Percentiles rank a stretch among this genome's conserved stretches.
phyloP scores from a whole-genome alignment of 2,113 vertebrate genomes.

The Genyomyrus donnyi region DNA sequence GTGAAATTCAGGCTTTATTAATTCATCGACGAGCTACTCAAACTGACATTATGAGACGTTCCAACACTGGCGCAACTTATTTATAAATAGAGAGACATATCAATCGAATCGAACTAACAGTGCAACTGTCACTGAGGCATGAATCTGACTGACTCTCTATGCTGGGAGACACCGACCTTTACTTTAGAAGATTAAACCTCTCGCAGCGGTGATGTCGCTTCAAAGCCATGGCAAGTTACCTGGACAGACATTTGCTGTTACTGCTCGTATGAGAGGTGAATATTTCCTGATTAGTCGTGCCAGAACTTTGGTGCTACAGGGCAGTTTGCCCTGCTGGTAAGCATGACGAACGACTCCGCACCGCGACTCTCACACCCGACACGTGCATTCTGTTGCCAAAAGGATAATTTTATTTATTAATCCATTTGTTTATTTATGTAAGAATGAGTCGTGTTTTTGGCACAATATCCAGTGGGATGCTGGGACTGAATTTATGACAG shows the following conservation, averaged over 20 bases:
- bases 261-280: neutral
- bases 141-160: neutral
- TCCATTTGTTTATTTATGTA: constrained; percentile 4
- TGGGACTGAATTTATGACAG: neutral
- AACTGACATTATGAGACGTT: neutral
- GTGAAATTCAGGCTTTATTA: neutral
- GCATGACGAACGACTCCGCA: neutral
- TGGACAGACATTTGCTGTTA: neutral
- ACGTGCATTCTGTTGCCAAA: neutral
- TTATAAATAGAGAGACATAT: neutral
- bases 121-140: neutral
- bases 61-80: neutral
- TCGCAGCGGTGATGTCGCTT: neutral
- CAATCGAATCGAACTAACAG: neutral
- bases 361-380: neutral
- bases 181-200: neutral
- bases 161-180: neutral
- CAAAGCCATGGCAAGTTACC: neutral
- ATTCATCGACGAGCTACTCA: neutral
- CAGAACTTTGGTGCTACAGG: neutral
- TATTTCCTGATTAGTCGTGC: neutral
- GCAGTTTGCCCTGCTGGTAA: neutral
- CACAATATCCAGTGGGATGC: neutral
- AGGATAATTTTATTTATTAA: neutral
- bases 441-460: constrained; percentile 1